A percentile compares a stretch with the other conserved stretches of the same genome.
Evolutionary conservation across 2,797 vertebrate genomes (phyloP).

Genomic region (Darevskia mixta): DNA sequence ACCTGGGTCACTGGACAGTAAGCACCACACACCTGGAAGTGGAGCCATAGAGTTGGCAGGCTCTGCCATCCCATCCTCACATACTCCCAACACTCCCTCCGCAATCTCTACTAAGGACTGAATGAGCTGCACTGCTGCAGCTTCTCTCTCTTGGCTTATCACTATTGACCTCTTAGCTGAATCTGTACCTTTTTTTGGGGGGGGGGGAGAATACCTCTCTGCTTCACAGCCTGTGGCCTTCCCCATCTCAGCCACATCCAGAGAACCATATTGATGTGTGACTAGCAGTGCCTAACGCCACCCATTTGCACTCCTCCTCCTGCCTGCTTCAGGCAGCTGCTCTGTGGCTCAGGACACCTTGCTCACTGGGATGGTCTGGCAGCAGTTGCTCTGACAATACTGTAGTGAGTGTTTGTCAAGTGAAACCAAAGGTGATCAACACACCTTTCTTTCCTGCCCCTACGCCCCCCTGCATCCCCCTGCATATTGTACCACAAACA

Average conservation of each 20-base stretch:
- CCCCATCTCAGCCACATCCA: not conserved
- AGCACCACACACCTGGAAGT: rapidly evolving
- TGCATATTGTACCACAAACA: not conserved
- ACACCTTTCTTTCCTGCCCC: not conserved
- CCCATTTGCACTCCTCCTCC: too few species aligned
- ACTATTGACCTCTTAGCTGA: too few species aligned
- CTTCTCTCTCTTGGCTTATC: too few species aligned
- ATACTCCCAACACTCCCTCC: too few species aligned
- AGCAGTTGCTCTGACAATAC: not conserved
- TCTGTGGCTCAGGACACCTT: not conserved
- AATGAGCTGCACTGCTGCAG: not conserved
- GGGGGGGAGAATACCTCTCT: not conserved
- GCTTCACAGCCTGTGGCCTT: too few species aligned
- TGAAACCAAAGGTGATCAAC: not conserved
- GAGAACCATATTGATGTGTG: not conserved
- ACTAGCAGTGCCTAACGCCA: not conserved
- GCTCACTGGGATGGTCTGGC: too few species aligned
- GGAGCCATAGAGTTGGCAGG: not conserved
- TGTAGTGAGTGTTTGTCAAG: too few species aligned
- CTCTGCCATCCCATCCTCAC: not conserved
- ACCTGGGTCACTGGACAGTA: not conserved
- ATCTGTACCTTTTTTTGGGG: too few species aligned
- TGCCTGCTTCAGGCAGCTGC: not conserved
- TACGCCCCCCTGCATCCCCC: not conserved
- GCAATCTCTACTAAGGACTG: not conserved